Conservation (phyloP, 1,140 invertebrate genomes). For the Melipona quadrifasciata region DNA sequence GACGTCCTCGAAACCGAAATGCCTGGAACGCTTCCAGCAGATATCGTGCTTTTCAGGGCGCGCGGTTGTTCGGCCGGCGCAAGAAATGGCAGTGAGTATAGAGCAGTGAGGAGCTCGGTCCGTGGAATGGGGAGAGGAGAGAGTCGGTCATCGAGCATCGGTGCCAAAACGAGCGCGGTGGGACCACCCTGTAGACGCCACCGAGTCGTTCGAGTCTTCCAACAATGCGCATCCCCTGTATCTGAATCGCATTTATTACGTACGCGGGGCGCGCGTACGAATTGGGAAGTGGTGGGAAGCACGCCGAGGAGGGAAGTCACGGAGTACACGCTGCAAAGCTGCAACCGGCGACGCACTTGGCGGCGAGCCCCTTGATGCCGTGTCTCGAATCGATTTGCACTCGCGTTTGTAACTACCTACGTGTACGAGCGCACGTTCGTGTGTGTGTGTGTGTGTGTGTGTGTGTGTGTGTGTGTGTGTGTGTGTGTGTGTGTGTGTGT, state of each 20-base stretch:
- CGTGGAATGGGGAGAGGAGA: neutral
- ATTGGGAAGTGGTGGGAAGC: no score
- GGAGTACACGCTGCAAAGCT: neutral
- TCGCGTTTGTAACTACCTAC: neutral
- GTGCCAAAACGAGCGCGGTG: slow-evolving; percentile 50
- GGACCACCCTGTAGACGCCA: slow-evolving; percentile 38
- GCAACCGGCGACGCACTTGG: slow-evolving; percentile 31
- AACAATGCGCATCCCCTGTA: slow-evolving; percentile 25
- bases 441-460: no score
- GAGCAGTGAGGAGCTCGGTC: neutral
- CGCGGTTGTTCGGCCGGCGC: slow-evolving; percentile 15
- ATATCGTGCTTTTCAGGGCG: slow-evolving; percentile 51
- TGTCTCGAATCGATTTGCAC: slow-evolving; percentile 31
- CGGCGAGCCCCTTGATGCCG: slow-evolving; percentile 22
- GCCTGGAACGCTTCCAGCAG: slow-evolving; percentile 60
- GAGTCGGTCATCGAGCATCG: slow-evolving; percentile 38
- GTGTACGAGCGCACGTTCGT: neutral
- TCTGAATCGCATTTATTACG: slow-evolving; percentile 53
- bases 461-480: neutral
- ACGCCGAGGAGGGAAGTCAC: neutral
- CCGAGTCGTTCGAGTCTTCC: slow-evolving; percentile 32
- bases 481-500: neutral
- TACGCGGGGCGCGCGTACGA: neutral
- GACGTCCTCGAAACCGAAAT: slow-evolving; percentile 33
- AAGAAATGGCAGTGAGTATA: slow-evolving; percentile 24